Evolutionary conservation across 2,888 invertebrate genomes (phyloP).

Genomic region (Abrostola triplasia): DNA sequence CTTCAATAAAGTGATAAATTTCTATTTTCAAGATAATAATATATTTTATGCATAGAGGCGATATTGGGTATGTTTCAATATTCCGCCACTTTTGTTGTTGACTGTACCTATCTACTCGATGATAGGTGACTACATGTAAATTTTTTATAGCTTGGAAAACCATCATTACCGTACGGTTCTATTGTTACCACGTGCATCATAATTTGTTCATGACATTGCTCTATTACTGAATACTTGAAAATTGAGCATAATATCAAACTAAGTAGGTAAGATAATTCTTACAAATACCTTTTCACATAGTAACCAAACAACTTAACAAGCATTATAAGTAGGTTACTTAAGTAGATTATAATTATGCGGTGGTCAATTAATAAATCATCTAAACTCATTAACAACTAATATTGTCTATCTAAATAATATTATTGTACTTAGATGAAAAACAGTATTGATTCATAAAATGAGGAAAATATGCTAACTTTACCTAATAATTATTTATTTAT

Average conservation of each 20-base stretch:
- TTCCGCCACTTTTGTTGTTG: too few relatives aligned
- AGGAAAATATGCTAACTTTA: constrained; percentile 1
- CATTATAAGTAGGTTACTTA: neutral
- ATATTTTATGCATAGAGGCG: too few relatives aligned
- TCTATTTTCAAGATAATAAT: too few relatives aligned
- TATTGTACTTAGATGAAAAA: constrained; percentile 8
- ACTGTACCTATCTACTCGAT: too few relatives aligned
- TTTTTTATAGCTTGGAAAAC: constrained; percentile 9
- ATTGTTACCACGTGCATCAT: constrained; percentile 9
- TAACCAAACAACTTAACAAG: constrained; percentile 26
- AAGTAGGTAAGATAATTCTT: neutral
- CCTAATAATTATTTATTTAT: too few relatives aligned
- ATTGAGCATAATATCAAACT: constrained; percentile 16
- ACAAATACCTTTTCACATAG: constrained; percentile 14
- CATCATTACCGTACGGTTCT: neutral
- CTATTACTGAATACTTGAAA: constrained; percentile 10
- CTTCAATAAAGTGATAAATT: too few relatives aligned
- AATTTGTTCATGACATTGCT: constrained; percentile 18
- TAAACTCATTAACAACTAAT: neutral
- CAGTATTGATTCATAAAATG: constrained; percentile 2
- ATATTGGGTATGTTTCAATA: too few relatives aligned
- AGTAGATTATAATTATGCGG: constrained; percentile 1
- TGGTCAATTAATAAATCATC: constrained; percentile 29
- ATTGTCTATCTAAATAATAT: constrained; percentile 20
- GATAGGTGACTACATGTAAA: neutral